Percentiles rank a stretch among this genome's conserved stretches.
Conservation (phyloP, 2,888 invertebrate species). For the Euspilapteryx auroguttella region DNA sequence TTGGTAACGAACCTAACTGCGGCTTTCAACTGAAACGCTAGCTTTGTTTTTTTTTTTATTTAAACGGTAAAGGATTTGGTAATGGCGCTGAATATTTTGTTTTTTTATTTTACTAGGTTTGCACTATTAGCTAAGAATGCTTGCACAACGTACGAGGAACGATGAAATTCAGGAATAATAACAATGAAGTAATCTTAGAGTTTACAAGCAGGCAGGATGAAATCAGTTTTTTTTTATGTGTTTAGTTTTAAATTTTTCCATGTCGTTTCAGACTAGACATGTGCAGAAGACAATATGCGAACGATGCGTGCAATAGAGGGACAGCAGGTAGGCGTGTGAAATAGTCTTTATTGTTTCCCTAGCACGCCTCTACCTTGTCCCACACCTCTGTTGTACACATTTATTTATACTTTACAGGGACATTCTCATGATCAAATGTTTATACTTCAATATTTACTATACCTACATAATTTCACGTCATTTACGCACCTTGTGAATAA, state of each 20-base stretch:
- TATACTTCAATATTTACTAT: too few species aligned
- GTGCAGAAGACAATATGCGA: conserved; percentile 94
- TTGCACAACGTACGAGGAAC: too few species aligned
- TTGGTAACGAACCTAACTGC: conserved; percentile 49
- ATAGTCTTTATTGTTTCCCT: conserved; percentile 21
- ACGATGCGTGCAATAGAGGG: conserved; percentile 96
- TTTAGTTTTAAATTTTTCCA: conserved; percentile 63
- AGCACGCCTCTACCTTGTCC: conserved; percentile 38
- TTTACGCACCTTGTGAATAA: conserved; percentile 57
- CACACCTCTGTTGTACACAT: conserved; percentile 4
- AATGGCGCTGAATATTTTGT: conserved; percentile 52
- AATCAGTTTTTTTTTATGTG: conserved; percentile 14
- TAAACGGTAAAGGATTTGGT: conserved; percentile 55
- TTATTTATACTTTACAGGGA: neutral
- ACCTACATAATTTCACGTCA: conserved; percentile 21
- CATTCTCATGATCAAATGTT: neutral
- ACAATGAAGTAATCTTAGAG: neutral
- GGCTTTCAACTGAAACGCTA: conserved; percentile 46
- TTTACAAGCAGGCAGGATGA: neutral
- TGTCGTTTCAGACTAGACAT: conserved; percentile 93
- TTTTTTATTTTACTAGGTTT: conserved; percentile 7
- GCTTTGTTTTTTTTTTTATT: conserved; percentile 41
- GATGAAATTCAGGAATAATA: too few species aligned
- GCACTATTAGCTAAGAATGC: conserved; percentile 6
- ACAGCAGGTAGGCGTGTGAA: conserved; percentile 86